Evolutionary conservation across 2,113 vertebrate genomes (phyloP).

Genomic region (Gopherus flavomarginatus): DNA sequence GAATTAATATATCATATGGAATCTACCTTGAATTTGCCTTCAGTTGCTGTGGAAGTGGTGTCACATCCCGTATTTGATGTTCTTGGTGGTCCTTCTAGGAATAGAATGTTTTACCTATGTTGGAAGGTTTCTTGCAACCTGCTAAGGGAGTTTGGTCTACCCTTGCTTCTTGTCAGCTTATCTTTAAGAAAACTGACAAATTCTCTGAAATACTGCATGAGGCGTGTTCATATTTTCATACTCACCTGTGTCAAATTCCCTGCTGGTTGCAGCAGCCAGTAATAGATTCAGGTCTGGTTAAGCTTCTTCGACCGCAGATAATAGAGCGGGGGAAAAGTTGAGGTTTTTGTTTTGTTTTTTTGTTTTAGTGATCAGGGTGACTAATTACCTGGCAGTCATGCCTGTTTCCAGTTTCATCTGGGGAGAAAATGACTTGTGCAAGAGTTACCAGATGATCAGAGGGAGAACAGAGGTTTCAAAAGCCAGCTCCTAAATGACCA

Average conservation of each 20-base stretch:
- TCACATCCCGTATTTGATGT: neutral
- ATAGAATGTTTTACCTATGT: neutral
- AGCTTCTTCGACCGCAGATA: neutral
- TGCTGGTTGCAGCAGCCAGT: neutral
- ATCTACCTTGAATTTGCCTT: no score
- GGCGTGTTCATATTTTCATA: neutral
- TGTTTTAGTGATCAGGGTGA: neutral
- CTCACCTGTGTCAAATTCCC: neutral
- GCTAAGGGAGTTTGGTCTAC: neutral
- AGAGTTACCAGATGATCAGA: neutral
- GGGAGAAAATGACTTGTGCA: no score
- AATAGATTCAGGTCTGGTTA: neutral
- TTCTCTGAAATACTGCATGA: neutral
- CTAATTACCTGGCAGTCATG: neutral
- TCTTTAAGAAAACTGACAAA: neutral
- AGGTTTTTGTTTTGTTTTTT: neutral
- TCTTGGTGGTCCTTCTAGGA: neutral
- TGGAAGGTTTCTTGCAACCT: neutral
- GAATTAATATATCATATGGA: no score
- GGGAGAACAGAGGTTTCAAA: neutral
- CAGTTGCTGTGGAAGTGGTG: no score
- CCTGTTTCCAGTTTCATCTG: no score
- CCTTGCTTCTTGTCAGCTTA: neutral
- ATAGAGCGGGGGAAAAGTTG: neutral
- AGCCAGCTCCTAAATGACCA: neutral